Percentiles rank a stretch among this genome's conserved stretches.
Conservation (phyloP, 2,113 vertebrate genomes). For the Cygnus buccinator region DNA sequence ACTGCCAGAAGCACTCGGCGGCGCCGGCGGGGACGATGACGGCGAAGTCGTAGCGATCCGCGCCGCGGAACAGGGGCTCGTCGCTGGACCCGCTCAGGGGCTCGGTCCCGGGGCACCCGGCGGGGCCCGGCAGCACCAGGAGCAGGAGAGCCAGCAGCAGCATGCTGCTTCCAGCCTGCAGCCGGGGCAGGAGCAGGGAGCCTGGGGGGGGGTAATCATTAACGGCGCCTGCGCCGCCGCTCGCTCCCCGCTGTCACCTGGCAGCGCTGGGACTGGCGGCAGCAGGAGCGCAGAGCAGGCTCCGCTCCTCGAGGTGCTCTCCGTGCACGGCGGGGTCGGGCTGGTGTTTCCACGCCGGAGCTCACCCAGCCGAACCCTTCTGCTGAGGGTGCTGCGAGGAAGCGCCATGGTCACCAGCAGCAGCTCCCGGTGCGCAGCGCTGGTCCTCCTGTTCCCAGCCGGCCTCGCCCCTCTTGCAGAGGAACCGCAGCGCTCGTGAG, state of each 20-base stretch:
- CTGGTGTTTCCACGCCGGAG: fast-evolving
- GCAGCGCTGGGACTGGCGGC: not conserved
- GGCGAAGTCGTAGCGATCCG: slow-evolving; percentile 88
- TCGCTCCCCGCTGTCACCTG: fast-evolving
- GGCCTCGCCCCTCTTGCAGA: fast-evolving
- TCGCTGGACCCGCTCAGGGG: slow-evolving; percentile 44
- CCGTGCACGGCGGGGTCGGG: fast-evolving
- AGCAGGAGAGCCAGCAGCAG: slow-evolving; percentile 10
- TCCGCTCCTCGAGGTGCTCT: not conserved
- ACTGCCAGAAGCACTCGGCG: slow-evolving; percentile 92
- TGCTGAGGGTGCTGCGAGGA: not conserved
- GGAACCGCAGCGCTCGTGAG: fast-evolving
- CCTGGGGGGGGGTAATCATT: slow-evolving; percentile 65
- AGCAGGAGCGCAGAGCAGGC: fast-evolving
- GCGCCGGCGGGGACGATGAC: slow-evolving; percentile 76
- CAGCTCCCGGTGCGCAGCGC: not conserved
- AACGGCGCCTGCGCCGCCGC: slow-evolving; percentile 28
- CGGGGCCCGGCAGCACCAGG: slow-evolving; percentile 6
- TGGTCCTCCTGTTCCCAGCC: not conserved
- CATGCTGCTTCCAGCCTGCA: slow-evolving; percentile 26
- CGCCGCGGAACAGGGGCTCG: slow-evolving; percentile 80
- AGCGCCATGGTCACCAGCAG: not conserved
- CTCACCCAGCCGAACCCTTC: not conserved
- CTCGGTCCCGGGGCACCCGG: slow-evolving; percentile 65
- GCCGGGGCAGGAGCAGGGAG: not conserved